Evolutionary conservation across 2,888 invertebrate species (phyloP).

Genomic region (Minunthozetes semirufus): DNA sequence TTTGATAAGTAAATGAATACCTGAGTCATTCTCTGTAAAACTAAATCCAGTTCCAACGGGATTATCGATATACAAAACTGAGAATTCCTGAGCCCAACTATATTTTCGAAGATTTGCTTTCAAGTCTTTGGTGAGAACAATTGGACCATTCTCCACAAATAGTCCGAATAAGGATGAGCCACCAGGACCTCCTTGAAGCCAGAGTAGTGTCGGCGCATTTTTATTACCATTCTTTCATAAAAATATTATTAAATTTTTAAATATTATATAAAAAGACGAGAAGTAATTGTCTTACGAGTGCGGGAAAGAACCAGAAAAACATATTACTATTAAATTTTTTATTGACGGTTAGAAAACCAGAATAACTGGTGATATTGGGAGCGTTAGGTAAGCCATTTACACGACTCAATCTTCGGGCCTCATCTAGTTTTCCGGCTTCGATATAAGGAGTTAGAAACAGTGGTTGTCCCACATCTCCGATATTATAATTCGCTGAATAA

Average conservation of each 20-base stretch:
- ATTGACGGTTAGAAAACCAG: constrained; percentile 79
- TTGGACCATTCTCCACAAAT: constrained; percentile 72
- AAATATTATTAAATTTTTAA: neutral
- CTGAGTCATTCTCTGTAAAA: constrained; percentile 63
- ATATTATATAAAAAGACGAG: neutral
- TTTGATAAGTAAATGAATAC: neutral
- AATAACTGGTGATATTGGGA: constrained; percentile 59
- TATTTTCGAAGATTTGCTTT: constrained; percentile 59
- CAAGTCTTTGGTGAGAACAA: constrained; percentile 53
- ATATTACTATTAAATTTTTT: constrained; percentile 67
- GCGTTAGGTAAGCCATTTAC: constrained; percentile 45
- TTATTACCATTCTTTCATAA: constrained; percentile 43
- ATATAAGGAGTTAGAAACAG: constrained; percentile 68
- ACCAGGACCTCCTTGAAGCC: constrained; percentile 51
- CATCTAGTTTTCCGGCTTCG: constrained; percentile 62
- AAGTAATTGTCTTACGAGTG: constrained; percentile 55
- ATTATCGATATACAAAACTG: constrained; percentile 81
- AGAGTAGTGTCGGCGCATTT: constrained; percentile 48
- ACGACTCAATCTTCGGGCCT: constrained; percentile 53
- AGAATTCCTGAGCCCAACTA: constrained; percentile 71
- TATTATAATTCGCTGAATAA: neutral
- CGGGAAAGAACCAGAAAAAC: constrained; percentile 88
- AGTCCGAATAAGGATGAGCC: constrained; percentile 49
- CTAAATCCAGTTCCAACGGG: constrained; percentile 89
- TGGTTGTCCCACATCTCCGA: constrained; percentile 7